These are phyloP conservation scores for Drosophila vallismaia DNA, from an alignment of 2,888 invertebrate genomes.

Conservation along the genomic window DNA sequence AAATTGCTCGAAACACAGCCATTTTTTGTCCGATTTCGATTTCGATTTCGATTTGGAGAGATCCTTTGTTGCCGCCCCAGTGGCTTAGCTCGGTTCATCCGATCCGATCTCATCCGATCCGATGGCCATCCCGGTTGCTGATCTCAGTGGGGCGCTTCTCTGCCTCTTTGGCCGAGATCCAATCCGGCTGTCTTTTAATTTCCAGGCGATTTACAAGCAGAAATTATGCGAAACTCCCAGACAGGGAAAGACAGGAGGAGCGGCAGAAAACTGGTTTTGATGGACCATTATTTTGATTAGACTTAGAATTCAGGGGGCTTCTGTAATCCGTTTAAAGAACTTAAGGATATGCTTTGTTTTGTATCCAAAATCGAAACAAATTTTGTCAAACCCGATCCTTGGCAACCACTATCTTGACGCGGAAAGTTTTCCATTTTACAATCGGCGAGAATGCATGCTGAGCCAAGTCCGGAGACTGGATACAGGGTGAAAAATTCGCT, in stretches of 20 bases:
- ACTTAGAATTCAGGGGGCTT: neutral
- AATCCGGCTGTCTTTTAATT: conserved; percentile 66
- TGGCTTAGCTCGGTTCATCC: conserved; percentile 15
- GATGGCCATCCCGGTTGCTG: conserved; percentile 49
- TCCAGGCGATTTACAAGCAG: conserved; percentile 61
- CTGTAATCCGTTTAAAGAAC: neutral
- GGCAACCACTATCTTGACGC: conserved; percentile 66
- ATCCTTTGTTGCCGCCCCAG: conserved; percentile 32
- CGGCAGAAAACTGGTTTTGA: conserved; percentile 5
- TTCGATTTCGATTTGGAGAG: neutral
- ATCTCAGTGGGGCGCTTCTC: conserved; percentile 59
- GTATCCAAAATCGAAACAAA: no score
- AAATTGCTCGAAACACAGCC: conserved; percentile 60
- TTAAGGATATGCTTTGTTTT: neutral
- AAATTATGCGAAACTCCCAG: conserved; percentile 45
- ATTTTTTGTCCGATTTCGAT: conserved; percentile 32
- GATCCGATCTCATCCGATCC: conserved; percentile 17
- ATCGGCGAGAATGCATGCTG: conserved; percentile 73
- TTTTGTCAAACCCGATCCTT: neutral
- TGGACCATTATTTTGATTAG: conserved; percentile 1
- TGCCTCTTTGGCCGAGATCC: conserved; percentile 40
- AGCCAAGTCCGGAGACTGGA: conserved; percentile 48
- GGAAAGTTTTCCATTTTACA: conserved; percentile 72
- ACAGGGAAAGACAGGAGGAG: conserved; percentile 22
- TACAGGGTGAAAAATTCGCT: neutral